These are phyloP conservation scores for Colletes latitarsis DNA, from an alignment of 1,140 invertebrate species.

Conservation along the genomic window DNA sequence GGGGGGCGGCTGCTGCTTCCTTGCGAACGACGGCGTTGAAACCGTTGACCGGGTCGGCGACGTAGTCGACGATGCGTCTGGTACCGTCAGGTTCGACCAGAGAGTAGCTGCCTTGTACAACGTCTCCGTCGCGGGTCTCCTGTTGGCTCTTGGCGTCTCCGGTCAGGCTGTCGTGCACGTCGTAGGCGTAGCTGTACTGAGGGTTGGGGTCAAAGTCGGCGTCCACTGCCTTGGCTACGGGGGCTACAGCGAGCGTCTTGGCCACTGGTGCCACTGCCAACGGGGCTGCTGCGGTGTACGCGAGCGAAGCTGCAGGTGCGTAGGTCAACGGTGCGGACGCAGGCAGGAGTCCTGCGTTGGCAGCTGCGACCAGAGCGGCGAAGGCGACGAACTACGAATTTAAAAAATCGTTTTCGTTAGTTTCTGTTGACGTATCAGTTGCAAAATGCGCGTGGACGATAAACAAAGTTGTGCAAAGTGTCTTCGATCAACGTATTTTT, in stretches of 20 bases:
- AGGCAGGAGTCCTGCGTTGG: constrained; percentile 75
- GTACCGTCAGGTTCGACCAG: constrained; percentile 83
- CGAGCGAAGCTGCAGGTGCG: constrained; percentile 19
- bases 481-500: too few species aligned
- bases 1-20: constrained; percentile 74
- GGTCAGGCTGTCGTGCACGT: constrained; percentile 81
- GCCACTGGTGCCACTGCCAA: constrained; percentile 53
- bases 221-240: constrained; percentile 69
- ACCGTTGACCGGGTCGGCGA: constrained; percentile 81
- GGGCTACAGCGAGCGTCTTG: constrained; percentile 60
- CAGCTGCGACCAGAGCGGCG: constrained; percentile 76
- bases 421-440: too few species aligned
- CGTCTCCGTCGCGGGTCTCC: constrained; percentile 81
- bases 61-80: constrained; percentile 82
- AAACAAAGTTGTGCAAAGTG: too few species aligned
- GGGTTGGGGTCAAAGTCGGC: constrained; percentile 80
- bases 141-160: constrained; percentile 82
- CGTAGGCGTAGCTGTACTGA: constrained; percentile 82
- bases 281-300: constrained; percentile 63
- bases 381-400: constrained; percentile 78
- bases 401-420: background rate
- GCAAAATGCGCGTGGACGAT: too few species aligned
- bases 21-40: constrained; percentile 84
- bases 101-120: constrained; percentile 82
- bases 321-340: constrained; percentile 58